phyloP scores from a whole-genome alignment of 2,888 invertebrate species.

The Zygothrica quintamaculata region DNA sequence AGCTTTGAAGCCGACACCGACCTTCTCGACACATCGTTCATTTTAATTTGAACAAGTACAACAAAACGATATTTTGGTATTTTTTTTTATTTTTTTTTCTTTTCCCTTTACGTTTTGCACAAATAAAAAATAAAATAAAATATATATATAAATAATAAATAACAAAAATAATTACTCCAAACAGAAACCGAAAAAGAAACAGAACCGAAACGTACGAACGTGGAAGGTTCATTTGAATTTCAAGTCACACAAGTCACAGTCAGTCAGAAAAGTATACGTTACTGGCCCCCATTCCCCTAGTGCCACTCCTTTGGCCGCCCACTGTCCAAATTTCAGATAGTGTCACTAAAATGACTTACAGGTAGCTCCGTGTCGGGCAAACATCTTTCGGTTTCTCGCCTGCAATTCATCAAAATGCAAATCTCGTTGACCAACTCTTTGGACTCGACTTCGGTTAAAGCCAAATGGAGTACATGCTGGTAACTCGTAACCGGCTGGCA shows the following conservation, averaged over 20 bases:
- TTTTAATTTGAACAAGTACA: slow-evolving; percentile 77
- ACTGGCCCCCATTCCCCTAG: slow-evolving; percentile 3
- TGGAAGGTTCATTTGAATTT: slow-evolving; percentile 78
- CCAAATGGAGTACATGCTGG: slow-evolving; percentile 19
- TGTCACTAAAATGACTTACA: slow-evolving; percentile 79
- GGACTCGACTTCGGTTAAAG: slow-evolving; percentile 18
- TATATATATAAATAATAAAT: too few species aligned
- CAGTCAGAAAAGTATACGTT: slow-evolving; percentile 30
- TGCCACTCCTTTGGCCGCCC: slow-evolving; percentile 5
- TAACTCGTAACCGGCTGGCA: slow-evolving; percentile 20
- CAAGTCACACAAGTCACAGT: slow-evolving; percentile 78
- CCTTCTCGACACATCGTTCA: slow-evolving; percentile 80
- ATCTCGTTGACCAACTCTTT: slow-evolving; percentile 70
- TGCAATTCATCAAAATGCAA: slow-evolving; percentile 83
- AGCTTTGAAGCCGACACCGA: slow-evolving; percentile 48
- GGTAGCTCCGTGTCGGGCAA: slow-evolving; percentile 46
- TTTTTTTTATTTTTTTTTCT: slow-evolving; percentile 9
- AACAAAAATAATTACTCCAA: slow-evolving; percentile 66
- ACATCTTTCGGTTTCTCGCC: slow-evolving; percentile 60
- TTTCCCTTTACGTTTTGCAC: slow-evolving; percentile 26
- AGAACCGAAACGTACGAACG: slow-evolving; percentile 26
- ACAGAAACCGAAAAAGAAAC: slow-evolving; percentile 4
- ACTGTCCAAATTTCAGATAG: slow-evolving; percentile 40
- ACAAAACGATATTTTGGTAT: slow-evolving; percentile 21
- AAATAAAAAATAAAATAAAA: too few species aligned